A percentile compares a stretch with the other conserved stretches of the same genome.
Evolutionary conservation across 1,140 invertebrate genomes (phyloP).

Genomic region (Brachionus rubens): DNA sequence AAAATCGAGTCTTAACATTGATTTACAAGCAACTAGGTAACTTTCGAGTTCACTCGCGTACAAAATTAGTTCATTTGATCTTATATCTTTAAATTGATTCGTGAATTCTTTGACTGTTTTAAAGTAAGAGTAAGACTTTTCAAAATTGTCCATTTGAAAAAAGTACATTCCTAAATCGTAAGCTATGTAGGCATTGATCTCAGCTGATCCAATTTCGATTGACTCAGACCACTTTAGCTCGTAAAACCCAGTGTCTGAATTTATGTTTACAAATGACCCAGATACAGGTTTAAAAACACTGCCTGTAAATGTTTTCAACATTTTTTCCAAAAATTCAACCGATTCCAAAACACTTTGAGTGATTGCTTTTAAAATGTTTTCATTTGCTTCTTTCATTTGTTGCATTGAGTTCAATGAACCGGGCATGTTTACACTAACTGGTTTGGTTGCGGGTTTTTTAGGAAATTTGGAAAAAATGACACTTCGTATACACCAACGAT

Average conservation of each 20-base stretch:
- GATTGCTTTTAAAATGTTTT: slow-evolving; percentile 4
- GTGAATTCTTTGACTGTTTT: background rate
- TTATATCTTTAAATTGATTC: background rate
- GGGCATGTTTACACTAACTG: slow-evolving; percentile 26
- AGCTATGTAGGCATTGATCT: background rate
- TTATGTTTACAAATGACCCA: background rate
- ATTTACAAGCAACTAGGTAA: slow-evolving; percentile 19
- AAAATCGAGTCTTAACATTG: background rate
- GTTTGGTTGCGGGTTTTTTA: slow-evolving; percentile 36
- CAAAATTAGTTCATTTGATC: background rate
- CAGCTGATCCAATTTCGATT: background rate
- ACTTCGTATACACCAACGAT: slow-evolving; percentile 30
- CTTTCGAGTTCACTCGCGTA: slow-evolving; percentile 7
- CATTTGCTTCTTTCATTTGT: slow-evolving; percentile 43
- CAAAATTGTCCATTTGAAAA: slow-evolving; percentile 31
- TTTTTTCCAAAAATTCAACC: slow-evolving; percentile 40
- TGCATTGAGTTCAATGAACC: slow-evolving; percentile 32
- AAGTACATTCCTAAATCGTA: slow-evolving; percentile 28
- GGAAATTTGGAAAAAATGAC: slow-evolving; percentile 40
- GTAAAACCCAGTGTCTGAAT: background rate
- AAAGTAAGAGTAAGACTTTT: background rate
- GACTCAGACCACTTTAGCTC: background rate
- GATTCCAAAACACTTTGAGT: slow-evolving; percentile 27
- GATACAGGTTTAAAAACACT: slow-evolving; percentile 4
- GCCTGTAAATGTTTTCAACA: background rate